Conservation (phyloP, 2,113 vertebrate genomes). For the Macquaria ambigua region DNA sequence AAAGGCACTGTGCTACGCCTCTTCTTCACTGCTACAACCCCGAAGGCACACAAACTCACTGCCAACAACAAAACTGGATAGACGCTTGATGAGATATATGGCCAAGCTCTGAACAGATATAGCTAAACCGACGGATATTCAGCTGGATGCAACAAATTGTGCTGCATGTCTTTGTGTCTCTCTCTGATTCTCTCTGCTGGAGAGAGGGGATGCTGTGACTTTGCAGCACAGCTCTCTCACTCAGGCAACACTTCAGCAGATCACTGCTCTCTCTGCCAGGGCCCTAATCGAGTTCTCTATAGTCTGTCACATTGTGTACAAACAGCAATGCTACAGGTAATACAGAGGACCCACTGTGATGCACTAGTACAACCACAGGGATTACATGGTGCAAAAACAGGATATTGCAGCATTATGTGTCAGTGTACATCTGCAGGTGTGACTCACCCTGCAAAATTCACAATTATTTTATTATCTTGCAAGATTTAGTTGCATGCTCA, state of each 20-base stretch:
- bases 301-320: slow-evolving; percentile 51
- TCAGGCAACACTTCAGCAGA: slow-evolving; percentile 18
- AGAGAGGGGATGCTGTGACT: slow-evolving; percentile 53
- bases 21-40: slow-evolving; percentile 11
- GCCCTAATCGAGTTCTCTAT: slow-evolving; percentile 51
- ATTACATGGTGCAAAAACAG: slow-evolving; percentile 2
- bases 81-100: neutral
- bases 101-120: neutral
- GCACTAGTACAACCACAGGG: neutral
- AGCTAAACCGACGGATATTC: slow-evolving; percentile 27
- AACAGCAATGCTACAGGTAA: slow-evolving; percentile 47
- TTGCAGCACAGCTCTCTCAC: slow-evolving; percentile 54
- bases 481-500: neutral
- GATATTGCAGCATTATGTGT: neutral
- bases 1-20: slow-evolving; percentile 33
- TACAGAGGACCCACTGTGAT: neutral
- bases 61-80: neutral
- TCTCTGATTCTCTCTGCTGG: slow-evolving; percentile 22
- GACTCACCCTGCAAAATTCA: neutral
- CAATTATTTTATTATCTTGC: neutral
- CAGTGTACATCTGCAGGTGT: neutral
- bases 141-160: slow-evolving; percentile 13
- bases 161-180: slow-evolving; percentile 3
- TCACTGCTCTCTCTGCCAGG: slow-evolving; percentile 31
- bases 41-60: neutral